Evolutionary conservation across 2,888 invertebrate genomes (phyloP).

Genomic region (Chrysolina oricalcia): DNA sequence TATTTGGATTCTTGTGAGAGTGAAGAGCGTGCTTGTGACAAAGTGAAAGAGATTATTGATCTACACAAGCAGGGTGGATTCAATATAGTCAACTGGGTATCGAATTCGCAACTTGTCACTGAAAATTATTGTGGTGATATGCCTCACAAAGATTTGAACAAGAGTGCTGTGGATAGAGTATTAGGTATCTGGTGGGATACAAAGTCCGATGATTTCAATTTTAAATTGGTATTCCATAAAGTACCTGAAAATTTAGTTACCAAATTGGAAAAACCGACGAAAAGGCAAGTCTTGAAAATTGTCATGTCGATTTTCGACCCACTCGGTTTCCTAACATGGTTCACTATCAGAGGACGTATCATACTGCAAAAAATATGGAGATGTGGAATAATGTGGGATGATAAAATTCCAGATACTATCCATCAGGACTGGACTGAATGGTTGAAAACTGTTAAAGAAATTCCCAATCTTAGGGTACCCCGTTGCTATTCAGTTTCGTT

Average conservation of each 20-base stretch:
- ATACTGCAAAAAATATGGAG: conserved; percentile 2
- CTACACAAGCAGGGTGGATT: too few relatives aligned
- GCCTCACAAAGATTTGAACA: too few relatives aligned
- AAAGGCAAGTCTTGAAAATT: conserved; percentile 9
- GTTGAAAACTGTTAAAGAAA: neutral
- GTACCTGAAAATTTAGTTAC: conserved; percentile 5
- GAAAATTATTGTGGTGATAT: too few relatives aligned
- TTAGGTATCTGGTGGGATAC: conserved; percentile 6
- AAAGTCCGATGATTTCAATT: conserved; percentile 11
- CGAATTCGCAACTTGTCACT: too few relatives aligned
- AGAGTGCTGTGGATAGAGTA: neutral
- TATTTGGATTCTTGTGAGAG: neutral
- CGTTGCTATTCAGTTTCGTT: neutral
- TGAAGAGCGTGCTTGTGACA: neutral
- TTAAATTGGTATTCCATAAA: conserved; percentile 18
- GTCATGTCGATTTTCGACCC: too few relatives aligned
- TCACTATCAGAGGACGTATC: neutral
- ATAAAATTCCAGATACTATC: neutral
- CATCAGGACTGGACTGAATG: neutral
- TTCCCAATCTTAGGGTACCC: neutral
- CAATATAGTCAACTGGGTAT: too few relatives aligned
- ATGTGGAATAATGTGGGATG: conserved; percentile 18
- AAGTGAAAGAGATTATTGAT: too few relatives aligned
- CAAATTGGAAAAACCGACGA: neutral
- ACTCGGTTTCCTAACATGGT: neutral